Base-by-base conservation (phyloP, 2,888 invertebrate species). In the Rhagophthalmus giganteus region DNA sequence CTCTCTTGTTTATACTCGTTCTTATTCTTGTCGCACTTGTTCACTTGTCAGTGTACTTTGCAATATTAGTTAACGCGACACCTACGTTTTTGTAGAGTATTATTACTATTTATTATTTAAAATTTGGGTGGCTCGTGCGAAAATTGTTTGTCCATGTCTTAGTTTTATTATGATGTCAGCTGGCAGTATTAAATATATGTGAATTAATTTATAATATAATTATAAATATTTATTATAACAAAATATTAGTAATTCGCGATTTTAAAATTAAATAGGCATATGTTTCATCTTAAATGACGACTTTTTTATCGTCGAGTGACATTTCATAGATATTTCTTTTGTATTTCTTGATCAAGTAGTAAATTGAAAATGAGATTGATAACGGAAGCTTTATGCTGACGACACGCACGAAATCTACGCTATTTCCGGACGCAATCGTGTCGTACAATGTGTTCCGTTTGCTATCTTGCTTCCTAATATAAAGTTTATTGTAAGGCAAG, bases 331-430 rank as follows among this genome's bases (percentile, higher is more conserved):
- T 38, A 46, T 46, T 46, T 38, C 39, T 31, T 35, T 38, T 33
- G 35, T 45, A 45, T 32, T 38, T 46, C 39, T 39, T 38, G 38
- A 46, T 32, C 32, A 26, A 39, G 38, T 46, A 39, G 38, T 38
- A 46, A 37, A 46, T 46, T 38, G 46, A 46, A 46, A 38, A 46
- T 32, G 46, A 30, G 46, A 38, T 32, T 46, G 46, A 46, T 46
- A 46, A 46, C 46, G 38, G 39, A 46, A 46, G 46, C 46, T 38
- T 46, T 46, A 37, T 30, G 31, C 38, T 38, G 26, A 38, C 24
- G 46, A 24, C 20, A 31, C 30, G 24, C 31, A 38, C 37, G 38
- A 14, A 28, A 25, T 15, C 25, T 32, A 33, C 33, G 37, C 46
- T 15, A 33, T 46, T 46, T 46, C 38, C 32, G 38, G 46, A 46